Evolutionary conservation across 2,797 vertebrate species (phyloP), one percentile per base, ranked within the genome.

Genomic region (Peromyscus attwateri): DNA sequence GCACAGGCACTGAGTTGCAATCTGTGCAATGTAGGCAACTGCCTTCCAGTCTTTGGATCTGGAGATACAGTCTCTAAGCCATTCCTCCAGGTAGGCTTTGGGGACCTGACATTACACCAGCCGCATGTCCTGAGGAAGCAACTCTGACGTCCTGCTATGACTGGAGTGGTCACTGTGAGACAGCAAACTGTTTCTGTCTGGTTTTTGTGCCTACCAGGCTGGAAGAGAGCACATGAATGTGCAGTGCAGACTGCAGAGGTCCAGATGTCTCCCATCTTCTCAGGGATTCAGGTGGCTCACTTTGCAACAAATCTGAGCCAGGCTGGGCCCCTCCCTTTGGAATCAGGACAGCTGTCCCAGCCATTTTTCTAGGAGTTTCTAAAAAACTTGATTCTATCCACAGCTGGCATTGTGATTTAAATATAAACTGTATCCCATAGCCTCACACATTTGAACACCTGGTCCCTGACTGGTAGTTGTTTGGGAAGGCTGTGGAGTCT

Each of bases 11-110:
- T 10, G 43, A 43, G 77, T 29, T 6, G 25, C 46, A 6, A 10
- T n/a, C 29, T 6, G 1, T 0, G 2, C 0, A 10, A 1, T 19
- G 46, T 21, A 9, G 23, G 37, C 2, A 43, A 12, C 34, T 40
- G 2, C 23, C 3, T 40, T 64, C 29, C 0, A 23, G 37, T 10
- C 57, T 21, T 3, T 12, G 29, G n/a, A 3, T 57, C 1, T 68
- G 60, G 68, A 37, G 31, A 40, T 1, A 2, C 29, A 1, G 12
- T 37, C n/a, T 29, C 75, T 1, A 31, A 16, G 66, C 0, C 52
- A 17, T 68, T 73, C 40, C 0, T 40, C 4, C 0, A 1, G 62
- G 4, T 13, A n/a, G 73, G 75, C 21, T 83, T 81, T 43, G 4
- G 6, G 55, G 27, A 79, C 64, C 68, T n/a, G 75, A 79, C 4